Conservation (phyloP, 2,888 invertebrate genomes). For the Heliconius sara region DNA sequence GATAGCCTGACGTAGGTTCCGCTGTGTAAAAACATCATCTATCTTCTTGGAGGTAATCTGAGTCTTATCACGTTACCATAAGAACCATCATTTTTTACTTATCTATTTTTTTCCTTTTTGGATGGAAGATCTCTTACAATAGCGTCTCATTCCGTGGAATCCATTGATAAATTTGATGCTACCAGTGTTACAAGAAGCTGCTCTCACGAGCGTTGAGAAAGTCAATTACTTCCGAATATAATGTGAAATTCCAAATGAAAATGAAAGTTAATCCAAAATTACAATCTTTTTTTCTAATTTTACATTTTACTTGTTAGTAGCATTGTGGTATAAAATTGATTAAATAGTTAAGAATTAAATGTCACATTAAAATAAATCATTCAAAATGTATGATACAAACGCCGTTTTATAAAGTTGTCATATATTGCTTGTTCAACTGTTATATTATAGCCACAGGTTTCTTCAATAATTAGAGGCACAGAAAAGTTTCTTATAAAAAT, state of each 20-base stretch:
- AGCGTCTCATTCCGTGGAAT: constrained; percentile 81
- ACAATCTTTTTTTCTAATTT: constrained; percentile 26
- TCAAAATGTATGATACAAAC: background rate
- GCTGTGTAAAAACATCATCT: constrained; percentile 68
- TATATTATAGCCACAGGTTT: background rate
- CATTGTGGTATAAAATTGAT: background rate
- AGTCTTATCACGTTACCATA: constrained; percentile 57
- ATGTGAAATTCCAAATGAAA: constrained; percentile 51
- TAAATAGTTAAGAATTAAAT: background rate
- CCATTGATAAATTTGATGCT: constrained; percentile 83
- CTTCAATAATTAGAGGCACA: background rate
- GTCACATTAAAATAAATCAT: background rate
- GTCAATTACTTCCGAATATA: constrained; percentile 61
- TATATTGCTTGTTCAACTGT: background rate
- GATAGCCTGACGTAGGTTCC: constrained; percentile 81
- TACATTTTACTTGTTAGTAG: constrained; percentile 9
- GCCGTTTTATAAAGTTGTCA: background rate
- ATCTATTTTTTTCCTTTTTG: constrained; percentile 66
- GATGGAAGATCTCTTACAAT: constrained; percentile 78
- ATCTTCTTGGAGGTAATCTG: constrained; percentile 53
- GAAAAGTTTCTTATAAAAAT: background rate
- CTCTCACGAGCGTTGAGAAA: constrained; percentile 74
- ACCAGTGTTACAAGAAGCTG: constrained; percentile 80
- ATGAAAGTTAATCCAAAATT: constrained; percentile 52
- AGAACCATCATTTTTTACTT: constrained; percentile 53